Evolutionary conservation across 2,888 invertebrate genomes (phyloP).

Genomic region (Rosalia funebris): DNA sequence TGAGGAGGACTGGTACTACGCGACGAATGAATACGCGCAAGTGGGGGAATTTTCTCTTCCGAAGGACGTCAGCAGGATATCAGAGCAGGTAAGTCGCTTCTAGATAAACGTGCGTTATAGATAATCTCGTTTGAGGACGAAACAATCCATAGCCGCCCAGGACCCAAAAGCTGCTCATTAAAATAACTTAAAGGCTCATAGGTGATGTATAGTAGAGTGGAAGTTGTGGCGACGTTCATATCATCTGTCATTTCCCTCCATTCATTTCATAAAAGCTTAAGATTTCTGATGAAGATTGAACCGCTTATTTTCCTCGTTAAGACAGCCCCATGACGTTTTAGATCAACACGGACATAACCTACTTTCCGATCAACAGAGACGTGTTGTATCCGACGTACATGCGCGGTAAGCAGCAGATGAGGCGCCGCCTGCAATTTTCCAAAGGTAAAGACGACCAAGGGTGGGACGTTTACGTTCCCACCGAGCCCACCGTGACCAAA

Average conservation of each 20-base stretch:
- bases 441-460: conserved; percentile 33
- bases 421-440: conserved; percentile 33
- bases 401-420: conserved; percentile 45
- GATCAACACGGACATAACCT: conserved; percentile 51
- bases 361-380: conserved; percentile 48
- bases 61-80: conserved; percentile 33
- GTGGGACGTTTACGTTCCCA: conserved; percentile 43
- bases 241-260: no score
- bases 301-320: not conserved
- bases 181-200: no score
- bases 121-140: no score
- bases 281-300: no score
- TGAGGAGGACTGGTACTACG: conserved; percentile 48
- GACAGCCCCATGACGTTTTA: conserved; percentile 6
- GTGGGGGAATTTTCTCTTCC: conserved; percentile 39
- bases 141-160: no score
- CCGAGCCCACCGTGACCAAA: conserved; percentile 51
- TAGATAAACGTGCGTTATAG: no score
- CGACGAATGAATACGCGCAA: conserved; percentile 44
- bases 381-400: conserved; percentile 48
- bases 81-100: conserved; percentile 41
- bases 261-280: no score
- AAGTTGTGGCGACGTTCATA: no score
- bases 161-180: no score
- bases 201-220: no score